Percentiles rank a stretch among this genome's conserved stretches.
Conservation (phyloP, 1,140 invertebrate species). For the Meloidogyne chitwoodi region DNA sequence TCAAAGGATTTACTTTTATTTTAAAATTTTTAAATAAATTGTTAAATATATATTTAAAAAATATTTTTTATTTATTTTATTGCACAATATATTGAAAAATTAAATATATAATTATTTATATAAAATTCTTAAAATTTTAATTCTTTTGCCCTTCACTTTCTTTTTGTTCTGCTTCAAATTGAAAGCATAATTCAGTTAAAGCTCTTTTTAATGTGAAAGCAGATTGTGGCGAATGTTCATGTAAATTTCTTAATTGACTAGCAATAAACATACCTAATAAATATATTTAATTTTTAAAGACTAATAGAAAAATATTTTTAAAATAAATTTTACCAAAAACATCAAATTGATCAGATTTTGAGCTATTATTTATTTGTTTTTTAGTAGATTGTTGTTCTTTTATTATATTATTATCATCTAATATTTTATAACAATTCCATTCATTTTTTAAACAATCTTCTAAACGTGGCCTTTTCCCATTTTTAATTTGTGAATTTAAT, state of each 20-base stretch:
- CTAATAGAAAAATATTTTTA: too few species aligned
- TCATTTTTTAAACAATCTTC: neutral
- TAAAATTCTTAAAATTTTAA: neutral
- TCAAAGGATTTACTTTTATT: neutral
- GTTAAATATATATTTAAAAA: too few species aligned
- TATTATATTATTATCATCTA: neutral
- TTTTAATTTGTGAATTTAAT: neutral
- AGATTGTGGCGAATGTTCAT: constrained; percentile 3
- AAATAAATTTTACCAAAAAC: constrained; percentile 8
- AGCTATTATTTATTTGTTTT: neutral
- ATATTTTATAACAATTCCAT: neutral
- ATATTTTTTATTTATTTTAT: too few species aligned
- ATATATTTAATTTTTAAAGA: neutral
- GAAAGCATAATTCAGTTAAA: constrained; percentile 18
- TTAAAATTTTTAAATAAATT: neutral
- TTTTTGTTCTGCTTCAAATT: constrained; percentile 15
- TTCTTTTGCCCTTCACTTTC: neutral
- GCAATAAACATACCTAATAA: constrained; percentile 18
- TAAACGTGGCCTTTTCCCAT: neutral
- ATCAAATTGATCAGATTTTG: constrained; percentile 10
- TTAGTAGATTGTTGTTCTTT: neutral
- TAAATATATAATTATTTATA: too few species aligned
- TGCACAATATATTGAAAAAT: too few species aligned
- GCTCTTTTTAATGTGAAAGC: constrained; percentile 9
- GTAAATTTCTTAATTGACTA: constrained; percentile 7